A percentile compares a stretch with the other conserved stretches of the same genome.
phyloP scores from a whole-genome alignment of 2,797 vertebrate genomes.

The Merluccius polli region DNA sequence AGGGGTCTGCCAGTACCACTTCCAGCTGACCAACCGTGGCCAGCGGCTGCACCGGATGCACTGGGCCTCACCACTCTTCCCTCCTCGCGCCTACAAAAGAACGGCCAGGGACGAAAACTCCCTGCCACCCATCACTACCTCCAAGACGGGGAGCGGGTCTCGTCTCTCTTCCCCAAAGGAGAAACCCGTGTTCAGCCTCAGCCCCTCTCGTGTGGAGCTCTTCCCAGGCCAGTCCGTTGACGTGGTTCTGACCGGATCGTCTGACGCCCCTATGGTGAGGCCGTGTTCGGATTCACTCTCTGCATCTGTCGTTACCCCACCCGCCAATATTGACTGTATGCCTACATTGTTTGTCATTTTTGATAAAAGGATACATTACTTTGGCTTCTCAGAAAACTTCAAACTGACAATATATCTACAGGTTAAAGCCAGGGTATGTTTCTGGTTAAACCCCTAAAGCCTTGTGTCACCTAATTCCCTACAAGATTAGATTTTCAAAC shows the following conservation, averaged over 20 bases:
- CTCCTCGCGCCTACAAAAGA: conserved; percentile 15
- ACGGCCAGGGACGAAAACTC: not conserved
- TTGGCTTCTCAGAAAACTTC: too few species aligned
- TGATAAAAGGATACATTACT: too few species aligned
- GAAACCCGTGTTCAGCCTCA: conserved; percentile 73
- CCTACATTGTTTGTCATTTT: too few species aligned
- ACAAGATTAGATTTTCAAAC: too few species aligned
- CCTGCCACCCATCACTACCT: conserved; percentile 38
- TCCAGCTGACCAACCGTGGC: conserved; percentile 83
- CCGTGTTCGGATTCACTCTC: not conserved
- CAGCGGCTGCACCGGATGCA: conserved; percentile 75
- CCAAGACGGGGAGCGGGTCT: conserved; percentile 14
- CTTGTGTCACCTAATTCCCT: too few species aligned
- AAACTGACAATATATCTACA: too few species aligned
- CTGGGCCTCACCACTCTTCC: conserved; percentile 69
- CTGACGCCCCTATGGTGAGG: conserved; percentile 72
- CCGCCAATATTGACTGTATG: too few species aligned
- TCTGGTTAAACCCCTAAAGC: too few species aligned
- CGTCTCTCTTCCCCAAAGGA: not conserved
- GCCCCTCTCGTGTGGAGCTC: conserved; percentile 72
- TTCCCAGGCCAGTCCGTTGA: conserved; percentile 69
- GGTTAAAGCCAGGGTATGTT: too few species aligned
- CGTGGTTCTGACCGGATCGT: conserved; percentile 77
- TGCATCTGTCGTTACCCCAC: not conserved
- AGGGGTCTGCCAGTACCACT: conserved; percentile 71